These are phyloP conservation scores for Physocephala rufipes DNA, from an alignment of 2,888 invertebrate species.

Conservation along the genomic window DNA sequence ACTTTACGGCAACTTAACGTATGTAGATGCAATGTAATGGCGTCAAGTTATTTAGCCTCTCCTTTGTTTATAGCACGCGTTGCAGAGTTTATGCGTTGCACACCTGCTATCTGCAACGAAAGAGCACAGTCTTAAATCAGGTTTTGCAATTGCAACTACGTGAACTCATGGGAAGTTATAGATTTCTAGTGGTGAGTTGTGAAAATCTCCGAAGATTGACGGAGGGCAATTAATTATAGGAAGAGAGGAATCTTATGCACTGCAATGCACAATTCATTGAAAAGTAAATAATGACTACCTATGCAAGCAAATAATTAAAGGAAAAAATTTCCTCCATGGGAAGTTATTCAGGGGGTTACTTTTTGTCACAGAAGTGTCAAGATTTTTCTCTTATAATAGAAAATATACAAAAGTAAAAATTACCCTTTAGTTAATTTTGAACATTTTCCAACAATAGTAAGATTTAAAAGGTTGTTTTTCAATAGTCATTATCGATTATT, in stretches of 20 bases:
- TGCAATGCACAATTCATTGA: too few species aligned
- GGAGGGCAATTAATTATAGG: too few species aligned
- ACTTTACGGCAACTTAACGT: slow-evolving; percentile 38
- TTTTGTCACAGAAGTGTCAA: too few species aligned
- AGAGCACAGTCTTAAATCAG: background rate
- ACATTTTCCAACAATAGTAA: background rate
- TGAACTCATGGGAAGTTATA: background rate
- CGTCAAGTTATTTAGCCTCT: slow-evolving; percentile 15
- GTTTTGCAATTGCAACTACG: background rate
- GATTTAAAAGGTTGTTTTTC: background rate
- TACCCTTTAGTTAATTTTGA: slow-evolving; percentile 17
- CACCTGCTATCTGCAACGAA: background rate
- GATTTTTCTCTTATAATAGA: background rate
- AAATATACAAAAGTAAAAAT: background rate
- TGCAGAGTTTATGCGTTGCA: slow-evolving; percentile 4
- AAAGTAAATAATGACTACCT: too few species aligned
- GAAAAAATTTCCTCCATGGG: too few species aligned
- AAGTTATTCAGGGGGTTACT: too few species aligned
- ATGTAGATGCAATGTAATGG: slow-evolving; percentile 24
- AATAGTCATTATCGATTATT: background rate
- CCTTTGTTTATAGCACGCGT: slow-evolving; percentile 14
- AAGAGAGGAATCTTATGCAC: too few species aligned
- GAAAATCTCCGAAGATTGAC: too few species aligned
- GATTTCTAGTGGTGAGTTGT: background rate
- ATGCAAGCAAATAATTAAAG: too few species aligned